Evolutionary conservation across 2,888 invertebrate species (phyloP).

Genomic region (Mantis religiosa): DNA sequence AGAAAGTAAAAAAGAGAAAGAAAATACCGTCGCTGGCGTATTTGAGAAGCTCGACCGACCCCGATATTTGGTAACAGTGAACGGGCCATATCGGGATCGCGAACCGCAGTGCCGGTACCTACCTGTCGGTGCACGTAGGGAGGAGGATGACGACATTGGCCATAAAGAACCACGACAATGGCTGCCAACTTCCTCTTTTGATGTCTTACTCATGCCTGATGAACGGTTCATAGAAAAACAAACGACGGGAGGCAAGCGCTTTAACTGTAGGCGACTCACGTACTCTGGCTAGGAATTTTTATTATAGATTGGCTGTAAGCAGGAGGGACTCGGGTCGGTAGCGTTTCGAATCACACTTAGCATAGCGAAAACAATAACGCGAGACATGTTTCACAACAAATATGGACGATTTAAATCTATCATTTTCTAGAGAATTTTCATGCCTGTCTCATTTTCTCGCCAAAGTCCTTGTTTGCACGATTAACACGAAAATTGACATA

Average conservation of each 20-base stretch:
- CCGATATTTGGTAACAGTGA: not conserved
- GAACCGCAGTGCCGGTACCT: not conserved
- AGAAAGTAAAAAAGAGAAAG: too few relatives aligned
- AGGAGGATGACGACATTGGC: not conserved
- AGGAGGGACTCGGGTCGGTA: not conserved
- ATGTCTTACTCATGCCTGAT: not conserved
- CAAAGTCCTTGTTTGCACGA: too few relatives aligned
- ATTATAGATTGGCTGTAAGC: not conserved
- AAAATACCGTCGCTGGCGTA: too few relatives aligned
- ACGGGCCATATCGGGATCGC: not conserved
- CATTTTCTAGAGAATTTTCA: too few relatives aligned
- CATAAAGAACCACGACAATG: not conserved
- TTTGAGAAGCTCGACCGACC: too few relatives aligned
- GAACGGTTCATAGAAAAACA: not conserved
- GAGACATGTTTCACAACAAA: too few relatives aligned
- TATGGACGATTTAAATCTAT: too few relatives aligned
- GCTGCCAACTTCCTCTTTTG: not conserved
- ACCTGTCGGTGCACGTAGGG: not conserved
- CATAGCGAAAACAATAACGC: too few relatives aligned
- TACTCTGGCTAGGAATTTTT: not conserved
- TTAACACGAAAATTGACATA: too few relatives aligned
- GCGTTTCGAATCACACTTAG: too few relatives aligned
- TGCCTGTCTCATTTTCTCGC: too few relatives aligned
- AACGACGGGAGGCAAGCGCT: not conserved
- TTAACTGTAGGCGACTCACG: not conserved